phyloP scores from a whole-genome alignment of 2,113 vertebrate species.

The Forbesichthys papilliferus region DNA sequence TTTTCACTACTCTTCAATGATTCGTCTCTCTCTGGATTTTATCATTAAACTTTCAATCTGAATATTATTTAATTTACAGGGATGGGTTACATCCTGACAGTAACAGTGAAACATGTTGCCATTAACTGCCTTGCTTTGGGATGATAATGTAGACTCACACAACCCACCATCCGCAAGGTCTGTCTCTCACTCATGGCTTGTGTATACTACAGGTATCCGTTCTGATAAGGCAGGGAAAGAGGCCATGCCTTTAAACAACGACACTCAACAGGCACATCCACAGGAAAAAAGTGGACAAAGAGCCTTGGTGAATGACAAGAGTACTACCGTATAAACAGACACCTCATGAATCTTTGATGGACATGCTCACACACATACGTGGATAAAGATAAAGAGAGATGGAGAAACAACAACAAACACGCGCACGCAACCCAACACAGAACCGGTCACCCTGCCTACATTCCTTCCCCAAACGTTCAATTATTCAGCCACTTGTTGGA shows the following conservation, averaged over 20 bases:
- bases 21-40: too few species aligned
- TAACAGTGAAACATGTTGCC: too few species aligned
- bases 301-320: constrained; percentile 38
- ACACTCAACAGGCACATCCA: constrained; percentile 7
- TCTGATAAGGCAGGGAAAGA: neutral
- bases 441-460: constrained; percentile 15
- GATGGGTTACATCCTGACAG: too few species aligned
- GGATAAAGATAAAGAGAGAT: constrained; percentile 23
- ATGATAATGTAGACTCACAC: too few species aligned
- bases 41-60: too few species aligned
- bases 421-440: constrained; percentile 8
- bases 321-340: constrained; percentile 53
- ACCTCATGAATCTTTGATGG: constrained; percentile 57
- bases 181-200: too few species aligned
- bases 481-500: constrained; percentile 73
- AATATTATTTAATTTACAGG: neutral
- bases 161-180: too few species aligned
- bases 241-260: neutral
- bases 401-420: neutral
- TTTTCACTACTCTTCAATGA: too few species aligned
- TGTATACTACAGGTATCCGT: neutral
- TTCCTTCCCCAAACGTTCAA: constrained; percentile 52
- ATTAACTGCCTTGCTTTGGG: too few species aligned
- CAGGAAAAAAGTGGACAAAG: neutral
- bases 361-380: constrained; percentile 10